A percentile compares a stretch with the other conserved stretches of the same genome.
phyloP scores from a whole-genome alignment of 2,113 vertebrate species.

The Cynopterus brachyotis region DNA sequence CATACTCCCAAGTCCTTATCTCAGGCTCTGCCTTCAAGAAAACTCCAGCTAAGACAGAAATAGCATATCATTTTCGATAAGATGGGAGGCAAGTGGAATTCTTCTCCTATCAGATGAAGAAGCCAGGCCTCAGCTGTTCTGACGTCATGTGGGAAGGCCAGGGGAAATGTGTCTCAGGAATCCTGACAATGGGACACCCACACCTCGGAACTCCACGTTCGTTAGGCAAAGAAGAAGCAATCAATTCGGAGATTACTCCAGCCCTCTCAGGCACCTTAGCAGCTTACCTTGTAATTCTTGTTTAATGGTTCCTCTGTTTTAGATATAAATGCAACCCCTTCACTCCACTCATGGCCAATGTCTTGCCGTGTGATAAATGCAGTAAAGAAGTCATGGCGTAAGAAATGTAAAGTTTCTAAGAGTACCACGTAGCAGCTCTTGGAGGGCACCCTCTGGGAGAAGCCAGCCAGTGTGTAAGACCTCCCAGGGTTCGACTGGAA shows the following conservation, averaged over 20 bases:
- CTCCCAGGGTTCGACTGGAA: neutral
- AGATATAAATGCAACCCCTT: neutral
- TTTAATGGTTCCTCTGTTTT: neutral
- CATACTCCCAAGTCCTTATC: too few species aligned
- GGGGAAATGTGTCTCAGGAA: neutral
- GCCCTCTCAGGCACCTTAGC: neutral
- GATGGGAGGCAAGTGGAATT: neutral
- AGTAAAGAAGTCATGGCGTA: neutral
- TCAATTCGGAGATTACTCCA: neutral
- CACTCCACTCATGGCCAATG: neutral
- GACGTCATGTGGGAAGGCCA: neutral
- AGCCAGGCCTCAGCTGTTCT: neutral
- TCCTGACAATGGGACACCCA: neutral
- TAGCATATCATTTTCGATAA: neutral
- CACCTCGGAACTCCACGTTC: neutral
- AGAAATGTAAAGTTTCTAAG: neutral
- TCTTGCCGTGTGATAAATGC: neutral
- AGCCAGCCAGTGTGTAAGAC: neutral
- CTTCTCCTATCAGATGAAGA: neutral
- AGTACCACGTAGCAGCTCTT: neutral
- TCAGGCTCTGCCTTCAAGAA: too few species aligned
- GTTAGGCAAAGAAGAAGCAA: neutral
- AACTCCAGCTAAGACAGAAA: neutral
- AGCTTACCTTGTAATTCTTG: neutral
- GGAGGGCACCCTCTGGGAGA: neutral